phyloP scores from a whole-genome alignment of 2,113 vertebrate species.

The Alouatta palliata region DNA sequence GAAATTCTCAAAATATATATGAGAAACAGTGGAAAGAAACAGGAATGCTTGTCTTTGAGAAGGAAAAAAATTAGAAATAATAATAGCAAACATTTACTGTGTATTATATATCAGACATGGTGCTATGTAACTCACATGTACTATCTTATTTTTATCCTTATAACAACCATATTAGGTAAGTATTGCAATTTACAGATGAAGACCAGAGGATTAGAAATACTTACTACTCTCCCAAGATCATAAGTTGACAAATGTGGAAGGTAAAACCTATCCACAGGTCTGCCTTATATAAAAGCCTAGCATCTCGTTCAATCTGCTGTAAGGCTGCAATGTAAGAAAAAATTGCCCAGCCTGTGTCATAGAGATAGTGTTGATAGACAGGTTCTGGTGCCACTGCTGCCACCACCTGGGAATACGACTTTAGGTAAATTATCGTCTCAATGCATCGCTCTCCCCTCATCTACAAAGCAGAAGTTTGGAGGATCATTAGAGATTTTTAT shows the following conservation, averaged over 20 bases:
- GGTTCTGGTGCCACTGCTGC: background rate
- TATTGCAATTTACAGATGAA: background rate
- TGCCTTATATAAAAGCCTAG: background rate
- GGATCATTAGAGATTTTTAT: background rate
- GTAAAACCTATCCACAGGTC: background rate
- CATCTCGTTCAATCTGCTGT: background rate
- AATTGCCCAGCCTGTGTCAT: no score
- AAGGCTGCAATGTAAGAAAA: background rate
- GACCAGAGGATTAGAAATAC: background rate
- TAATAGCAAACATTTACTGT: background rate
- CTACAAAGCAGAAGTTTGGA: background rate
- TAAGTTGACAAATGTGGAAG: background rate
- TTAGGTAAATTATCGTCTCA: background rate
- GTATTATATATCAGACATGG: background rate
- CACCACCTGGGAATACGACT: background rate
- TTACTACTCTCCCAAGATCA: background rate
- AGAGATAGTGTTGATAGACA: background rate
- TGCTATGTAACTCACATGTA: background rate
- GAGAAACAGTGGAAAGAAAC: background rate
- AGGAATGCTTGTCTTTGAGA: background rate
- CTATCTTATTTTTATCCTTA: slow-evolving; percentile 5
- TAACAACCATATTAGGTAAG: background rate
- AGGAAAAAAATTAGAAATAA: slow-evolving; percentile 1
- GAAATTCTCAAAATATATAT: slow-evolving; percentile 5
- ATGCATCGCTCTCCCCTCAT: background rate